Conservation (phyloP, 1,140 invertebrate species). For the Galleria mellonella region DNA sequence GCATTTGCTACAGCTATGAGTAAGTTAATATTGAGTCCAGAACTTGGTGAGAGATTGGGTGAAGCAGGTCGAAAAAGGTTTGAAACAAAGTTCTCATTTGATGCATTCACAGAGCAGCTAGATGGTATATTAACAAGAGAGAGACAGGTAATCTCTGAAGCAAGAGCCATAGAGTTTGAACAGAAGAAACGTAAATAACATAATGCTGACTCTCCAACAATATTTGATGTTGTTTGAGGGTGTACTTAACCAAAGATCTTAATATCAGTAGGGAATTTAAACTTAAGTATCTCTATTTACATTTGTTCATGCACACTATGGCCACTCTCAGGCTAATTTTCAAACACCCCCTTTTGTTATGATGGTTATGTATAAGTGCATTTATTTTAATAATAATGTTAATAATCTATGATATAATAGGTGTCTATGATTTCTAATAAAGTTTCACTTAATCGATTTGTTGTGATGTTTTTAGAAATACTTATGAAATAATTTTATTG, state of each 20-base stretch:
- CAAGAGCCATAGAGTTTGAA: slow-evolving; percentile 52
- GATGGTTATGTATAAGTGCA: no score
- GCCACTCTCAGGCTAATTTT: no score
- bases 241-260: slow-evolving; percentile 24
- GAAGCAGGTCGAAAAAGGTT: slow-evolving; percentile 82
- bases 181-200: slow-evolving; percentile 61
- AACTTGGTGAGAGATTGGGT: slow-evolving; percentile 80
- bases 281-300: no score
- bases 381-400: no score
- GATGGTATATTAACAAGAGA: slow-evolving; percentile 76
- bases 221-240: slow-evolving; percentile 69
- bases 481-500: no score
- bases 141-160: slow-evolving; percentile 54
- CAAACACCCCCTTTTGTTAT: no score
- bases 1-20: slow-evolving; percentile 88
- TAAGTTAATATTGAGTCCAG: slow-evolving; percentile 77
- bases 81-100: slow-evolving; percentile 86
- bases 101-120: slow-evolving; percentile 82
- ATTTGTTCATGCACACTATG: no score
- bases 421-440: no score
- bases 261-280: background rate
- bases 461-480: no score
- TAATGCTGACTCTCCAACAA: slow-evolving; percentile 52
- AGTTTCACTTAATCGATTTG: no score
- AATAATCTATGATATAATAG: no score